Conservation (phyloP, 2,797 vertebrate genomes). For the Martes flavigula region DNA sequence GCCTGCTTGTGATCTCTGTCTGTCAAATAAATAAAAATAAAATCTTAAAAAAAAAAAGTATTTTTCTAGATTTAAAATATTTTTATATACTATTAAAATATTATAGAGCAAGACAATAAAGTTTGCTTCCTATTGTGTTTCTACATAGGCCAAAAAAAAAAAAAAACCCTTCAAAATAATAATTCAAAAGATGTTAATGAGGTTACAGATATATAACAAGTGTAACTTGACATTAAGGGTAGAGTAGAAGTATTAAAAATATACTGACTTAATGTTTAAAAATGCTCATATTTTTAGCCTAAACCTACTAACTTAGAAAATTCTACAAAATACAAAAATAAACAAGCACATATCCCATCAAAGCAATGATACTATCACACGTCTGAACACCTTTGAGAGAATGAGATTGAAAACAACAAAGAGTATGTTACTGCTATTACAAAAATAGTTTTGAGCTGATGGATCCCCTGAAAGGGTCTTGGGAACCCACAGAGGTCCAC, state of each 20-base stretch:
- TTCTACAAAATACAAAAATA: not conserved
- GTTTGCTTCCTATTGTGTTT: not conserved
- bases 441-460: not conserved
- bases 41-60: too few species aligned
- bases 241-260: not conserved
- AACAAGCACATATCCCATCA: not conserved
- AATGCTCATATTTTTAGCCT: not conserved
- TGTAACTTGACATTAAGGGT: not conserved
- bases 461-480: not conserved
- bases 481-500: not conserved
- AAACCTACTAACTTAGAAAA: not conserved
- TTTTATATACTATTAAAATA: not conserved
- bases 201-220: not conserved
- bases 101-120: constrained; percentile 1
- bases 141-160: not conserved
- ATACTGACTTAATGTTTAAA: not conserved
- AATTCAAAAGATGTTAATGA: not conserved
- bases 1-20: too few species aligned
- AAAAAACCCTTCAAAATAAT: not conserved
- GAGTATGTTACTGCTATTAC: not conserved
- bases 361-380: not conserved
- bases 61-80: not conserved
- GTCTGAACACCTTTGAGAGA: not conserved
- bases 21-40: too few species aligned
- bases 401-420: not conserved